A percentile compares a stretch with the other conserved stretches of the same genome.
Conservation (phyloP, 2,113 vertebrate species). For the Ursus arctos region DNA sequence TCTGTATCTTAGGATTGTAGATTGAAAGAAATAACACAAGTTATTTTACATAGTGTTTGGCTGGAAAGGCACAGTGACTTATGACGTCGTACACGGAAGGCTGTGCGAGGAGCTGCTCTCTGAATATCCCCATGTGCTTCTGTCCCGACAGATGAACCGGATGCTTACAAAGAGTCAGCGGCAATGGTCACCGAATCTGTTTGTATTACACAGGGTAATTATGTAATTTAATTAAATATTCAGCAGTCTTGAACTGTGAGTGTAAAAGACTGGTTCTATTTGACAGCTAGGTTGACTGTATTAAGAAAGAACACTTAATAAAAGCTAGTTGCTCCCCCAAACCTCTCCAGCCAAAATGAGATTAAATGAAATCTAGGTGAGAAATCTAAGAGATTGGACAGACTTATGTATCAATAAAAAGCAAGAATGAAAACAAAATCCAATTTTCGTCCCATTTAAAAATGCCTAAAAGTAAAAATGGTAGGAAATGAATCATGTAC, state of each 20-base stretch:
- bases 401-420: not conserved
- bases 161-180: not conserved
- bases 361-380: not conserved
- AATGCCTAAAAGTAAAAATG: constrained; percentile 31
- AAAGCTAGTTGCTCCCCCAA: not conserved
- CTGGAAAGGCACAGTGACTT: not conserved
- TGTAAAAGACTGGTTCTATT: not conserved
- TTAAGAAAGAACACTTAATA: not conserved
- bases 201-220: not conserved
- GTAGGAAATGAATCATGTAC: not conserved
- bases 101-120: not conserved
- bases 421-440: constrained; percentile 28
- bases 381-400: not conserved
- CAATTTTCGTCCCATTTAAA: not conserved
- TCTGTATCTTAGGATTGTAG: not conserved
- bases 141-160: not conserved
- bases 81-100: not conserved
- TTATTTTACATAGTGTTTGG: not conserved
- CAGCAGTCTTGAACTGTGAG: not conserved
- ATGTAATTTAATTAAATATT: constrained; percentile 24
- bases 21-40: not conserved
- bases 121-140: not conserved
- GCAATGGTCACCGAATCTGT: not conserved
- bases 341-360: not conserved
- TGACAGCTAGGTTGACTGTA: not conserved